phyloP scores from a whole-genome alignment of 2,113 vertebrate species.

The Piprites chloris region DNA sequence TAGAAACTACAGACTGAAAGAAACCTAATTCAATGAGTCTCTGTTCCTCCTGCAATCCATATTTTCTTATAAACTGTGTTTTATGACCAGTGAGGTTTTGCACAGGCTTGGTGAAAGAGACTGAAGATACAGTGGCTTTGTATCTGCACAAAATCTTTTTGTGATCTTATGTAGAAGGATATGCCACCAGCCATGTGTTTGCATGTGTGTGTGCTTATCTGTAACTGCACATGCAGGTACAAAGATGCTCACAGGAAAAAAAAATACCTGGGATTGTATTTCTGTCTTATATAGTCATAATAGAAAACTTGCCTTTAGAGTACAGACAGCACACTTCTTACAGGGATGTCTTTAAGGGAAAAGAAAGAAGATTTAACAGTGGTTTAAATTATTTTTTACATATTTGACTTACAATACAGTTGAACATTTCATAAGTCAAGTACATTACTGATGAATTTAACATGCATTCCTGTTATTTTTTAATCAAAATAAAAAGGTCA shows the following conservation, averaged over 20 bases:
- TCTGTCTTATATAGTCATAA: background rate
- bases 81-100: background rate
- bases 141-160: background rate
- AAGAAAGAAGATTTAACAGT: background rate
- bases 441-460: background rate
- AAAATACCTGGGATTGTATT: background rate
- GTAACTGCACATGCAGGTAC: background rate
- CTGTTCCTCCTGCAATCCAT: background rate
- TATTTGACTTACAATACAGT: background rate
- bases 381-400: background rate
- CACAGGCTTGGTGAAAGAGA: background rate
- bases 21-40: background rate
- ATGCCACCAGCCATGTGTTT: background rate
- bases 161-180: background rate
- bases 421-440: background rate
- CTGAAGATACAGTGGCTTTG: background rate
- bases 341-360: background rate
- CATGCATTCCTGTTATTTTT: background rate
- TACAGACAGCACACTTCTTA: background rate
- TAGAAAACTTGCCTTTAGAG: background rate
- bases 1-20: background rate
- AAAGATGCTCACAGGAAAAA: background rate
- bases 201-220: background rate
- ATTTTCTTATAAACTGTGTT: background rate
- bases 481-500: slow-evolving; percentile 20